Evolutionary conservation across 2,113 vertebrate species (phyloP), one percentile per base, ranked within the genome.

Genomic region (Halcyon senegalensis): DNA sequence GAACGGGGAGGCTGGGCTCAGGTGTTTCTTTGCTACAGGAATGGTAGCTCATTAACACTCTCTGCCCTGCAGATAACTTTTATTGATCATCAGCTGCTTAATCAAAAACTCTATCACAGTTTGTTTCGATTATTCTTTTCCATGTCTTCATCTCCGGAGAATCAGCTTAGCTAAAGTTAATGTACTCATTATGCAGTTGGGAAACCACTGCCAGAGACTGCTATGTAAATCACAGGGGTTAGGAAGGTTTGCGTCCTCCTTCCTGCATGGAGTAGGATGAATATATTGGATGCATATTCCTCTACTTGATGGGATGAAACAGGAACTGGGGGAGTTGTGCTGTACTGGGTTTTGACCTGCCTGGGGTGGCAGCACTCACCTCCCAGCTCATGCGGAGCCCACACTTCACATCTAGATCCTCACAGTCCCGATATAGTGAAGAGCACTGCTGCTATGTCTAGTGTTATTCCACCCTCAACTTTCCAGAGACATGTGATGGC

Each of bases 21-120:
- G 92, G 67, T 95, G 92, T 82, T 92, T 28, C 74, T 89, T 37
- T 84, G 74, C 56, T 59, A 21, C 27, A 74, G 33, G 41, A 93
- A 64, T 89, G 83, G 90, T 84, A 67, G 53, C 86, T 97, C 90
- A 96, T 97, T 96, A 91, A 84, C 95, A 85, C 85, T 28, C 90
- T 35, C 21, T 93, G 90, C 88, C 93, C 90, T 8, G 14, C 87
- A 95, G 89, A 91, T 88, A 94, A 84, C 90, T 97, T 93, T 48
- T 96, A 97, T 97, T 96, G 97, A 97, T 97, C 93, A 94, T 84
- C 84, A 90, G 27, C 87, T 91, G 89, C 87, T 95, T 97, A 92
- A 95, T 96, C 94, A 96, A 94, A 94, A 94, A 75, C 93, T 87
- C 94, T 96, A 82, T 94, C 91, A 81, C 62, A 66, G 76, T 80